Percentiles rank a stretch among this genome's conserved stretches.
Conservation (phyloP, 1,140 invertebrate species). For the Halesus radiatus region DNA sequence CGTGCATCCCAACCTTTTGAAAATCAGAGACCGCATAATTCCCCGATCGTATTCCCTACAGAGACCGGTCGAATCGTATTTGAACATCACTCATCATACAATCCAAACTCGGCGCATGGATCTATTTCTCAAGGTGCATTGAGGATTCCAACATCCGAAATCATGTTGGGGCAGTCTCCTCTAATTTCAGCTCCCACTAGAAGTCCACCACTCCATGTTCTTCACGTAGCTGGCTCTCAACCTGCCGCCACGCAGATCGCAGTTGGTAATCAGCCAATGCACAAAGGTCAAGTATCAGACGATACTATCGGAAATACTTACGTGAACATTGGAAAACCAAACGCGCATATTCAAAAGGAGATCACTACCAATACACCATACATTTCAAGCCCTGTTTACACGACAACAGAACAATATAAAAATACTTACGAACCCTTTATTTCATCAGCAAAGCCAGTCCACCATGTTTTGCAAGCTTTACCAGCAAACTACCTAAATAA, state of each 20-base stretch:
- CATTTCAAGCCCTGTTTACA: not conserved
- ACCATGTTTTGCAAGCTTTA: constrained; percentile 42
- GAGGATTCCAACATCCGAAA: constrained; percentile 8
- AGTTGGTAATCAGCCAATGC: constrained; percentile 54
- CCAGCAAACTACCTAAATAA: constrained; percentile 45
- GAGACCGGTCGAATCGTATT: constrained; percentile 53
- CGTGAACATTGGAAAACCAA: constrained; percentile 66
- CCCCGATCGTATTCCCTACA: constrained; percentile 52
- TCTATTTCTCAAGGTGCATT: not conserved
- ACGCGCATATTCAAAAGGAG: constrained; percentile 62
- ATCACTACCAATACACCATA: constrained; percentile 43
- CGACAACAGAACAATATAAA: constrained; percentile 2
- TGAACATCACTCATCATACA: constrained; percentile 53
- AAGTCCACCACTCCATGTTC: constrained; percentile 50
- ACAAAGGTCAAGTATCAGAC: constrained; percentile 65
- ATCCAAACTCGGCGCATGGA: constrained; percentile 2
- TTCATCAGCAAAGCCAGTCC: constrained; percentile 23
- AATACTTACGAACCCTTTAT: not conserved
- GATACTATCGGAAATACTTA: constrained; percentile 63
- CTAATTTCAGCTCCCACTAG: constrained; percentile 39
- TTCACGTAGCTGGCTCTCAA: constrained; percentile 50
- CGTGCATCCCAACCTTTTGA: not conserved
- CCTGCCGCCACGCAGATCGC: constrained; percentile 54
- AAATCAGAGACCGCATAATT: constrained; percentile 25
- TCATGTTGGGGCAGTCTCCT: constrained; percentile 35